Evolutionary conservation across 1,140 invertebrate genomes (phyloP).

Genomic region (Magallana gigas): DNA sequence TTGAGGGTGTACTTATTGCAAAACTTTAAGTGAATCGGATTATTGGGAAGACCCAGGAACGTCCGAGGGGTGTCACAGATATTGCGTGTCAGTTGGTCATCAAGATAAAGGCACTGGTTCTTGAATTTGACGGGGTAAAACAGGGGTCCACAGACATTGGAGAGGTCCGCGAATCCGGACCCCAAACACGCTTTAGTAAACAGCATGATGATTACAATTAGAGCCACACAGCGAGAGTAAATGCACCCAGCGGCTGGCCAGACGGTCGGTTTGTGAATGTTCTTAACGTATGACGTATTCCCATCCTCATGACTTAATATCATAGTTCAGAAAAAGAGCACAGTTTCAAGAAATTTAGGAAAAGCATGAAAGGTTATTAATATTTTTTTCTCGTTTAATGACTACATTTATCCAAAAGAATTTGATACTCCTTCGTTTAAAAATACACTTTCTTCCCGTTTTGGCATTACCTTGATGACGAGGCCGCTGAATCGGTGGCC

Average conservation of each 20-base stretch:
- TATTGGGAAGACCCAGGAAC: neutral
- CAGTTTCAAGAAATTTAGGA: slow-evolving; percentile 49
- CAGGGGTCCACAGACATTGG: neutral
- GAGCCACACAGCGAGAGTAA: slow-evolving; percentile 36
- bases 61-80: slow-evolving; percentile 40
- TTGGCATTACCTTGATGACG: slow-evolving; percentile 12
- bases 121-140: neutral
- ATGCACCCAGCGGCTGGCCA: neutral
- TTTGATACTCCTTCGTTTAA: slow-evolving; percentile 2
- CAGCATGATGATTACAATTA: slow-evolving; percentile 26
- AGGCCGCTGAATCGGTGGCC: neutral
- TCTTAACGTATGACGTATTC: slow-evolving; percentile 48
- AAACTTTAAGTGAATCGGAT: slow-evolving; percentile 38
- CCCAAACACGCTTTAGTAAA: slow-evolving; percentile 27
- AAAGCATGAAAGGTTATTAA: slow-evolving; percentile 43
- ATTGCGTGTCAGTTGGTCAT: slow-evolving; percentile 3
- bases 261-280: slow-evolving; percentile 1
- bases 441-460: slow-evolving; percentile 9
- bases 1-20: slow-evolving; percentile 37
- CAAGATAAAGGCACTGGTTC: slow-evolving; percentile 50
- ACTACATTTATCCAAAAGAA: slow-evolving; percentile 49
- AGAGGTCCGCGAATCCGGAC: slow-evolving; percentile 23
- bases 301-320: slow-evolving; percentile 47
- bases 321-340: slow-evolving; percentile 54
- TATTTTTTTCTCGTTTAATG: neutral